Evolutionary conservation across 2,797 vertebrate species (phyloP).

Genomic region (Varecia variegata): DNA sequence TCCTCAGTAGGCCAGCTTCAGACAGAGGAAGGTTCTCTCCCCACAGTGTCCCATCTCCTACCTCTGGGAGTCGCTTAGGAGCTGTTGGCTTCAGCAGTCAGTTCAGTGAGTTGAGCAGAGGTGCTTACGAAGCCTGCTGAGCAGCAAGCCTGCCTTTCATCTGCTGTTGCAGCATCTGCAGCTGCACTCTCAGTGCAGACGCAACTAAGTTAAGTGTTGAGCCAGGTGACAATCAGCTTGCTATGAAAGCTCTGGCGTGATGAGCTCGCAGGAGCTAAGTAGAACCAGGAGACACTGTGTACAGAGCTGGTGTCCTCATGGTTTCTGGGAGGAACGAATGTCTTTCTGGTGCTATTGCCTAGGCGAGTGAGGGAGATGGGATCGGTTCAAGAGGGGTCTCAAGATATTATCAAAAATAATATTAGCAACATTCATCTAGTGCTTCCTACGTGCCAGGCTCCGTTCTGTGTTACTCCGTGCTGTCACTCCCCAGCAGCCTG

Average conservation of each 20-base stretch:
- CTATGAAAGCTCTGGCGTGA: fast-evolving
- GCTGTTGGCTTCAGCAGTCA: constrained; percentile 59
- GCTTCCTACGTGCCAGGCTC: not conserved
- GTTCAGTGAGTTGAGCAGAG: constrained; percentile 56
- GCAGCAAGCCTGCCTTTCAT: constrained; percentile 58
- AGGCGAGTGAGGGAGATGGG: fast-evolving
- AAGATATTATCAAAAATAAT: fast-evolving
- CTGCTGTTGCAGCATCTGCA: not conserved
- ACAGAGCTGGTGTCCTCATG: not conserved
- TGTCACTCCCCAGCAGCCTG: too few species aligned
- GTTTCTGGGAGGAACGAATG: not conserved
- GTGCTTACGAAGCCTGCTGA: constrained; percentile 59
- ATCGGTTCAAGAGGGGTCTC: not conserved
- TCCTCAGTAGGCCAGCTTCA: not conserved
- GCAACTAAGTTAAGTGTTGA: not conserved
- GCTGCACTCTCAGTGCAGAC: constrained; percentile 35
- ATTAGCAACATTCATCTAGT: fast-evolving
- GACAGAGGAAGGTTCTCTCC: not conserved
- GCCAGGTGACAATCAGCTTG: not conserved
- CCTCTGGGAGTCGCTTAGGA: not conserved
- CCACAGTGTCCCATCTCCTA: fast-evolving
- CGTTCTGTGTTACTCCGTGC: too few species aligned
- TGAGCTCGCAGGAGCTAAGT: not conserved
- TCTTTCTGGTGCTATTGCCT: not conserved
- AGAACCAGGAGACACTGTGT: not conserved